Evolutionary conservation across 2,113 vertebrate genomes (phyloP).

Genomic region (Ancistrus triradiatus): DNA sequence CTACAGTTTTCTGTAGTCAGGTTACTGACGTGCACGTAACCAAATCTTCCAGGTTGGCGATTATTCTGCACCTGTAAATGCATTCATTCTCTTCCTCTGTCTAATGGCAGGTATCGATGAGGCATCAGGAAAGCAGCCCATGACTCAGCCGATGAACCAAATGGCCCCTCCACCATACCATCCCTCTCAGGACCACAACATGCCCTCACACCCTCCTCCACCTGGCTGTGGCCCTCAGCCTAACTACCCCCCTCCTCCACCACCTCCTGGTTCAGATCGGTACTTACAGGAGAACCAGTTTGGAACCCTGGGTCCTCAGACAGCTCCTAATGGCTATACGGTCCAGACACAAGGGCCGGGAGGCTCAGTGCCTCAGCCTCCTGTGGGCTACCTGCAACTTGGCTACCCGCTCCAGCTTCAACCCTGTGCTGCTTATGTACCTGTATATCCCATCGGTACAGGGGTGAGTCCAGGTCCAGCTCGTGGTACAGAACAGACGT

Average conservation of each 20-base stretch:
- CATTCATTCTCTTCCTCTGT: no score
- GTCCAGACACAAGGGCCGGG: constrained; percentile 78
- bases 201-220: constrained; percentile 65
- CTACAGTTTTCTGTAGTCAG: no score
- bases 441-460: constrained; percentile 81
- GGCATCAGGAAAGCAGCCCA: constrained; percentile 70
- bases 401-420: constrained; percentile 87
- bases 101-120: constrained; percentile 72
- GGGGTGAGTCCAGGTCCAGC: constrained; percentile 62
- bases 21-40: no score
- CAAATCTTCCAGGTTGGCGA: no score
- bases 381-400: constrained; percentile 79
- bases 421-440: constrained; percentile 87
- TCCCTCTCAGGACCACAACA: constrained; percentile 60
- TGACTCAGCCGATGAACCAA: constrained; percentile 55
- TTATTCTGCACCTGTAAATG: no score
- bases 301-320: constrained; percentile 57
- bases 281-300: constrained; percentile 78
- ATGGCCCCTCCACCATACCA: constrained; percentile 81
- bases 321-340: constrained; percentile 77
- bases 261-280: constrained; percentile 65
- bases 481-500: not conserved
- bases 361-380: constrained; percentile 69
- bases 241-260: constrained; percentile 68
- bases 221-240: constrained; percentile 61